These are phyloP conservation scores for Drosophila busckii DNA, from an alignment of 1,140 invertebrate species.

Conservation along the genomic window DNA sequence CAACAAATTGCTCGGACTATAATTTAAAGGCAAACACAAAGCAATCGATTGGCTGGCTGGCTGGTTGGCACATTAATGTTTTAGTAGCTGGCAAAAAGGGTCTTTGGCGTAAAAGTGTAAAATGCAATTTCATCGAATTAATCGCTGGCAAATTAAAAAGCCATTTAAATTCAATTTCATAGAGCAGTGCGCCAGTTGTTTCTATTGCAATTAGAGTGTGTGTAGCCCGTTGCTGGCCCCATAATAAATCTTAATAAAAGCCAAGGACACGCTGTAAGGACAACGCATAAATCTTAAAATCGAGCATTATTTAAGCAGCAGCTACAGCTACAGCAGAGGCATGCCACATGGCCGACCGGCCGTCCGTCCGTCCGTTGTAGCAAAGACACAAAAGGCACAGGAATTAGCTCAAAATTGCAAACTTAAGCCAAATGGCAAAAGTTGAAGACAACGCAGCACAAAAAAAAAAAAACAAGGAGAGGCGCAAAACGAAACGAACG, in stretches of 20 bases:
- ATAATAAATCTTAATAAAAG: constrained; percentile 63
- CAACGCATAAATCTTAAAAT: constrained; percentile 39
- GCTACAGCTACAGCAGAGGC: constrained; percentile 1
- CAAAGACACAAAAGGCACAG: constrained; percentile 19
- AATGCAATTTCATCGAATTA: constrained; percentile 36
- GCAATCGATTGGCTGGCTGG: constrained; percentile 10
- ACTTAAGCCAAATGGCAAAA: constrained; percentile 51
- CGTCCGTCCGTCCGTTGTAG: too few relatives aligned
- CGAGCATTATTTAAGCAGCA: constrained; percentile 30
- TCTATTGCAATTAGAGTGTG: constrained; percentile 66
- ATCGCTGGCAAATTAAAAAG: constrained; percentile 56
- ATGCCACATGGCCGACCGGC: too few relatives aligned
- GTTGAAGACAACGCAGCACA: constrained; percentile 1
- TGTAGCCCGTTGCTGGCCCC: too few relatives aligned
- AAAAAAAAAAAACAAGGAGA: not conserved
- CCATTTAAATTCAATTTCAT: constrained; percentile 71
- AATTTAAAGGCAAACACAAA: too few relatives aligned
- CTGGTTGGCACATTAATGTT: constrained; percentile 26
- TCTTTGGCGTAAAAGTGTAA: constrained; percentile 39
- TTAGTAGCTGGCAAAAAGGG: not conserved
- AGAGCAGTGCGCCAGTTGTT: constrained; percentile 19
- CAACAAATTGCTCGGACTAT: constrained; percentile 1
- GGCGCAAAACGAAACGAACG: not conserved
- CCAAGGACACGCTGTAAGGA: constrained; percentile 21
- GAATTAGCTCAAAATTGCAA: constrained; percentile 72